These are phyloP conservation scores for Timema podura DNA, from an alignment of 2,888 invertebrate species.

Conservation along the genomic window DNA sequence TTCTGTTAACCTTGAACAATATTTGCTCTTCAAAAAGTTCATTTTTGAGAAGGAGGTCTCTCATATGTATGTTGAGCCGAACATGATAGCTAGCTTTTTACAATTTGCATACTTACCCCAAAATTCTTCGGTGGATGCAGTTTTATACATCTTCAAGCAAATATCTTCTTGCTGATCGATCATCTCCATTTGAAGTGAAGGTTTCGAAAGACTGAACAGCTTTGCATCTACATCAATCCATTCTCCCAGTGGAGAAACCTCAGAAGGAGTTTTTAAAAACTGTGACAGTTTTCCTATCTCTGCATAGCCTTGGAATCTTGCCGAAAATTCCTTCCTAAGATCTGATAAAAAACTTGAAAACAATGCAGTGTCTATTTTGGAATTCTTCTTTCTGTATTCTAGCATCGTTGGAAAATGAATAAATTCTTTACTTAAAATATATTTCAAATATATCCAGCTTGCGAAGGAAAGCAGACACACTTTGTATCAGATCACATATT, in stretches of 20 bases:
- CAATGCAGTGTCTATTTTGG: conserved; percentile 37
- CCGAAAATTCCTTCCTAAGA: conserved; percentile 32
- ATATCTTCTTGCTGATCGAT: conserved; percentile 33
- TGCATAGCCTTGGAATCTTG: conserved; percentile 13
- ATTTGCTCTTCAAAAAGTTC: too few species aligned
- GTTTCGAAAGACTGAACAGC: conserved; percentile 36
- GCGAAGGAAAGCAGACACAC: conserved; percentile 32
- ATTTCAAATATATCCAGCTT: conserved; percentile 32
- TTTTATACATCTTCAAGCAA: conserved; percentile 34
- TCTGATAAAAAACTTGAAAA: conserved; percentile 35
- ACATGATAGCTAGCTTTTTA: conserved; percentile 30
- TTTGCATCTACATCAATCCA: conserved; percentile 35
- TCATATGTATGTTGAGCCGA: too few species aligned
- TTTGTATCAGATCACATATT: conserved; percentile 35
- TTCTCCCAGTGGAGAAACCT: conserved; percentile 37
- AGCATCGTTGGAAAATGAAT: conserved; percentile 36
- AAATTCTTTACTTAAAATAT: conserved; percentile 20
- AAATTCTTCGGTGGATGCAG: conserved; percentile 31
- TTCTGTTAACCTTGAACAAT: too few species aligned
- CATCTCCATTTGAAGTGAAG: conserved; percentile 36
- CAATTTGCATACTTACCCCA: conserved; percentile 29
- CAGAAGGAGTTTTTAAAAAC: conserved; percentile 29
- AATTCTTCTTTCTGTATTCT: conserved; percentile 35
- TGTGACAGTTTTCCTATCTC: conserved; percentile 4
- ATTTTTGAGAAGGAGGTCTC: too few species aligned